Percentiles rank a stretch among this genome's conserved stretches.
phyloP scores from a whole-genome alignment of 2,888 invertebrate genomes.

The Cosmia pyralina region DNA sequence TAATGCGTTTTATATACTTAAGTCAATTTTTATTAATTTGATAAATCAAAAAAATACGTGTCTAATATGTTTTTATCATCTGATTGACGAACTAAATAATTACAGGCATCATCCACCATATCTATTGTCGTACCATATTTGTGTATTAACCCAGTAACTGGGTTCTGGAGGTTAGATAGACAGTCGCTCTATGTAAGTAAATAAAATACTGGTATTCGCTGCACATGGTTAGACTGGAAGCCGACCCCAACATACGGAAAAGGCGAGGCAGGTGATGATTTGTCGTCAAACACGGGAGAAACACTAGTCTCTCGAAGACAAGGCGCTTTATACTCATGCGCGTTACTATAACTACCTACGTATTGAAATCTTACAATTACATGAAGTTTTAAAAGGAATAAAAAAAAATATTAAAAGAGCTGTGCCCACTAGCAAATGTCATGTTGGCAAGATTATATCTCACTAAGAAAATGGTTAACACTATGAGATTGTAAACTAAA shows the following conservation, averaged over 20 bases:
- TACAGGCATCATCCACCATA: too few species aligned
- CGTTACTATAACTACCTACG: conserved; percentile 2
- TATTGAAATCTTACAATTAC: conserved; percentile 29
- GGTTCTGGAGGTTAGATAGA: too few species aligned
- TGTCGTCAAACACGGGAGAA: not conserved
- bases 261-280: not conserved
- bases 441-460: conserved; percentile 26
- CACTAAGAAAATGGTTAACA: not conserved
- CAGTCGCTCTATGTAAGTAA: too few species aligned
- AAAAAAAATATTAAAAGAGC: not conserved
- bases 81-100: too few species aligned
- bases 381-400: not conserved
- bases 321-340: not conserved
- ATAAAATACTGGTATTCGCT: too few species aligned
- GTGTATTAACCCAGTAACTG: too few species aligned
- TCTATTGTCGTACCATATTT: too few species aligned
- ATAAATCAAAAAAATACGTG: too few species aligned
- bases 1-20: too few species aligned
- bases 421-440: conserved; percentile 38
- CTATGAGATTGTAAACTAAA: too few species aligned
- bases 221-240: not conserved
- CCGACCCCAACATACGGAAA: not conserved
- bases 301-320: not conserved
- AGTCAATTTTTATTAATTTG: too few species aligned
- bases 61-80: too few species aligned